Percentiles rank a stretch among this genome's conserved stretches.
These are phyloP conservation scores for Mesorhabditis spiculigera DNA, from an alignment of 2,888 invertebrate genomes.

Conservation along the genomic window DNA sequence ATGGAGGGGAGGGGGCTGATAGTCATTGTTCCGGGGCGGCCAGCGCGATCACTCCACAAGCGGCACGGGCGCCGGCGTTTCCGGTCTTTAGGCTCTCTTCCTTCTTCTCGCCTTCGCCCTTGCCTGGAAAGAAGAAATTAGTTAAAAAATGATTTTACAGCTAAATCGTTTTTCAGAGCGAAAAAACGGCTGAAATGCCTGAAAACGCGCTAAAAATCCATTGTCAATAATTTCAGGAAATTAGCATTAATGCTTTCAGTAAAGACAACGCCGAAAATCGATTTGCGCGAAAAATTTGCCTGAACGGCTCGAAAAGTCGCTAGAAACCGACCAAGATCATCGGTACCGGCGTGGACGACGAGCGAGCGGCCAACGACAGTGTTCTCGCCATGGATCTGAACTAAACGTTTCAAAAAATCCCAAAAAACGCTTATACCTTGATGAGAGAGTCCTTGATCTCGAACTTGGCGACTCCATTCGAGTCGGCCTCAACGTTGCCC, in stretches of 20 bases:
- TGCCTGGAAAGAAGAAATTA: slow-evolving; percentile 26
- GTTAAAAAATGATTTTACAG: too few relatives aligned
- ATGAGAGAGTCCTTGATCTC: not conserved
- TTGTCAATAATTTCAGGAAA: not conserved
- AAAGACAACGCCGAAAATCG: too few relatives aligned
- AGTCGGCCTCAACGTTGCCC: slow-evolving; percentile 53
- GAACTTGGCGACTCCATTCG: slow-evolving; percentile 49
- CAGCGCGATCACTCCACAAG: slow-evolving; percentile 57
- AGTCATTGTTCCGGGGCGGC: slow-evolving; percentile 20
- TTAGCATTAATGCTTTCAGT: not conserved
- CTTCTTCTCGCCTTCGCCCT: slow-evolving; percentile 45
- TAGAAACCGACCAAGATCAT: slow-evolving; percentile 23
- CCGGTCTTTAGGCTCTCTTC: slow-evolving; percentile 58
- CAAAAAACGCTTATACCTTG: not conserved
- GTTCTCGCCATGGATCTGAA: slow-evolving; percentile 44
- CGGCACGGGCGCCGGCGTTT: slow-evolving; percentile 59
- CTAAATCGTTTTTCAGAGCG: too few relatives aligned
- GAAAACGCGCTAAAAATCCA: too few relatives aligned
- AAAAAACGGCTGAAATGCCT: too few relatives aligned
- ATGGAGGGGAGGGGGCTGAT: not conserved
- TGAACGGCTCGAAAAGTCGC: too few relatives aligned
- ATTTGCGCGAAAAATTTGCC: too few relatives aligned
- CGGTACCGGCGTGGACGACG: slow-evolving; percentile 55
- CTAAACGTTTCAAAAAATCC: slow-evolving; percentile 7
- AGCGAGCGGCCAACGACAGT: slow-evolving; percentile 55